Percentiles rank a stretch among this genome's conserved stretches.
Conservation (phyloP, 2,888 invertebrate genomes). For the Meteorus colon region DNA sequence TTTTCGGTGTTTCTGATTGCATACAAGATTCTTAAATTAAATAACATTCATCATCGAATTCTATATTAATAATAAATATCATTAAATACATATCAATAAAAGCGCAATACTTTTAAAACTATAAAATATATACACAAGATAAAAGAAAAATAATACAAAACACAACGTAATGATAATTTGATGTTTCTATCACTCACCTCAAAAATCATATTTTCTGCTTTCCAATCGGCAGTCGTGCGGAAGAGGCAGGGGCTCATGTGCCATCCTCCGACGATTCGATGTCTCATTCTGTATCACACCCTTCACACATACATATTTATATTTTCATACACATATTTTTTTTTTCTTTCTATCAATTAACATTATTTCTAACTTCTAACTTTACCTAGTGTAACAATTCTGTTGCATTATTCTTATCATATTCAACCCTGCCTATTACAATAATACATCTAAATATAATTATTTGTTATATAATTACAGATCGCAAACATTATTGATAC, state of each 20-base stretch:
- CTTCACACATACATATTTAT: neutral
- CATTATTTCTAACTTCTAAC: neutral
- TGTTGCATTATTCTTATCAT: neutral
- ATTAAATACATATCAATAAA: no score
- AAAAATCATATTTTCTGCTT: conserved; percentile 23
- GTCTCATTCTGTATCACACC: conserved; percentile 18
- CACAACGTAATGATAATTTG: no score
- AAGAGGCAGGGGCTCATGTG: conserved; percentile 58
- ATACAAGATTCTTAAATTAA: neutral
- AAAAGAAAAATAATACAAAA: no score
- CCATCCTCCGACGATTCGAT: conserved; percentile 53
- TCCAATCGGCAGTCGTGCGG: conserved; percentile 44
- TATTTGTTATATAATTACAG: neutral
- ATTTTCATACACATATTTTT: neutral
- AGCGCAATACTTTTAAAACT: no score
- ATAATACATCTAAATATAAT: neutral
- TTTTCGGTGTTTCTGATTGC: neutral
- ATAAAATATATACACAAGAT: no score
- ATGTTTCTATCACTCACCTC: no score
- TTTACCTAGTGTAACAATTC: neutral
- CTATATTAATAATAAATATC: no score
- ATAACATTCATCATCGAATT: no score
- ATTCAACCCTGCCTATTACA: neutral
- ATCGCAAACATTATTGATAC: neutral
- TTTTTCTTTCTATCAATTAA: conserved; percentile 1